Percentiles rank a stretch among this genome's conserved stretches.
These are phyloP conservation scores for Camelus dromedarius DNA, from an alignment of 2,113 vertebrate species.

Conservation along the genomic window DNA sequence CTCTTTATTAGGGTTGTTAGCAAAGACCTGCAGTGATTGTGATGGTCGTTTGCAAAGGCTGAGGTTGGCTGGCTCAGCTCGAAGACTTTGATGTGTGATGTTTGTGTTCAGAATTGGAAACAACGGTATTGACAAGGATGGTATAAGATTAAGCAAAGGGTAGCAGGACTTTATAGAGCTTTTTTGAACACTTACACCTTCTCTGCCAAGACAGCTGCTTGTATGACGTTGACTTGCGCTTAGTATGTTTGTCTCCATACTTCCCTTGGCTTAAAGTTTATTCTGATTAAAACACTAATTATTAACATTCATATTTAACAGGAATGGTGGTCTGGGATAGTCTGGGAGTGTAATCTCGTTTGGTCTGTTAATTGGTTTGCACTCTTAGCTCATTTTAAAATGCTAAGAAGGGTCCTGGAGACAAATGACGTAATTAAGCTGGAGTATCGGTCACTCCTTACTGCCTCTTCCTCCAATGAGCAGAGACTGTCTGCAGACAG, in stretches of 20 bases:
- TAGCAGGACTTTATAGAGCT: not conserved
- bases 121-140: not conserved
- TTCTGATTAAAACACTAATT: conserved; percentile 59
- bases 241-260: not conserved
- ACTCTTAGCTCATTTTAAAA: conserved; percentile 53
- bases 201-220: not conserved
- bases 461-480: not conserved
- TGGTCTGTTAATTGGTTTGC: conserved; percentile 54
- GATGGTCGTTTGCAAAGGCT: not conserved
- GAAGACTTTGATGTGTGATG: not conserved
- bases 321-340: not conserved
- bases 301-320: conserved; percentile 29
- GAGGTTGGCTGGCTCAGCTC: not conserved
- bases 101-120: not conserved
- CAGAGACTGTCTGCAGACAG: not conserved
- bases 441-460: not conserved
- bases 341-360: conserved; percentile 33
- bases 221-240: not conserved
- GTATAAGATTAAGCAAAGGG: not conserved
- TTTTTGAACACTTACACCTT: not conserved
- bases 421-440: not conserved
- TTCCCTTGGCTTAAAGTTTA: conserved; percentile 1
- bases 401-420: not conserved
- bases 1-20: not conserved
- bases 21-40: not conserved